Evolutionary conservation across 2,888 invertebrate genomes (phyloP), one percentile per base, ranked within the genome.

Genomic region (Napeogenes sylphis): DNA sequence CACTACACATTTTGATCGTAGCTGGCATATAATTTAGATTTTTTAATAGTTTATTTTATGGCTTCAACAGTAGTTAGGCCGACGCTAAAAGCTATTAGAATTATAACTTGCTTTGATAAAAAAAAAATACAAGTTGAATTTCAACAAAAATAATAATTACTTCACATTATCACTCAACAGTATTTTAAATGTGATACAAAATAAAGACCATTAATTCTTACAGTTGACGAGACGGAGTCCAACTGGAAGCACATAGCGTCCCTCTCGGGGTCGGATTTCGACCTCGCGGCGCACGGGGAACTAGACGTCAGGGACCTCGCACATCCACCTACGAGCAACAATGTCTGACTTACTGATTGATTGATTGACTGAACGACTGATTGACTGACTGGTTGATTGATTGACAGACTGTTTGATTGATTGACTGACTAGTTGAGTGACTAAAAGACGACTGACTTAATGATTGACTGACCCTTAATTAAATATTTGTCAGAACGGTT

Each of bases 181-280:
- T 3, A 30, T 12, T 30, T 1, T 51, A 8, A 30, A 4, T 30
- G 0, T 10, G 8, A 30, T 30, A 30, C 10, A 14, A 14, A 30
- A 51, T 30, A 3, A 54, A 33, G 55, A 4, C 4, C 51, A 35
- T 35, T 42, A 56, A 46, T 35, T 21, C 33, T 46, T 46, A 67
- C 76, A 82, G 83, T 79, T 69, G 80, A 83, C 14, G 67, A 73
- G 10, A 75, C 76, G 2, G 87, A 83, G 59, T 74, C 84, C 0
- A 81, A 83, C 59, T 92, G 92, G 92, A 90, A 92, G 75, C 87
- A 91, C 73, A 85, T 83, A 59, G 87, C 86, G 30, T 92, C 93
- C 4, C 79, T 94, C 42, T 92, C 93, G 0, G 92, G 92, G 59
- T 92, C 93, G 1, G 93, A 94, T 72, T 93, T 94, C 78, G 94